Evolutionary conservation across 1,140 invertebrate genomes (phyloP).

Genomic region (Mya arenaria): DNA sequence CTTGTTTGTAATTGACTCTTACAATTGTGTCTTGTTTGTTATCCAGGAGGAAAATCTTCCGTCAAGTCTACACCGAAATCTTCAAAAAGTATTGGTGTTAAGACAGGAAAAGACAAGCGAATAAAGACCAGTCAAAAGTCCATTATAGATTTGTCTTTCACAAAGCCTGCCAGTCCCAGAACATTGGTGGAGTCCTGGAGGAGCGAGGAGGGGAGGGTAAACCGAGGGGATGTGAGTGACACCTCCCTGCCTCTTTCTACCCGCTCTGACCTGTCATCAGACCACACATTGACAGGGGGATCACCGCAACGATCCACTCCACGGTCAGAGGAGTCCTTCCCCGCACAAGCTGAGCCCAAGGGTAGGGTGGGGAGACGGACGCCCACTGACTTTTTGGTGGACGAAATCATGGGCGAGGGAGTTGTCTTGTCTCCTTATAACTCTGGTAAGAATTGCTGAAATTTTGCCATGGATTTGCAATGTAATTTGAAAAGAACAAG

Average conservation of each 20-base stretch:
- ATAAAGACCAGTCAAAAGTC: neutral
- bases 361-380: slow-evolving; percentile 10
- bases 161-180: slow-evolving; percentile 27
- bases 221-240: neutral
- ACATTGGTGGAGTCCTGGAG: slow-evolving; percentile 31
- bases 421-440: slow-evolving; percentile 50
- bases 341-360: neutral
- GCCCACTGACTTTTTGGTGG: slow-evolving; percentile 47
- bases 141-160: neutral
- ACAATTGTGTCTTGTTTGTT: too few species aligned
- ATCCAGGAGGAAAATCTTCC: slow-evolving; percentile 28
- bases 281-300: neutral
- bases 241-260: slow-evolving; percentile 1
- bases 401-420: slow-evolving; percentile 52
- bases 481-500: neutral
- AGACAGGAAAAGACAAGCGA: neutral
- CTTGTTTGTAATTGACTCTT: too few species aligned
- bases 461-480: neutral
- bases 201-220: neutral
- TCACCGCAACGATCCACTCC: neutral
- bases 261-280: neutral
- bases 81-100: neutral
- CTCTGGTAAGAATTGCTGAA: slow-evolving; percentile 46
- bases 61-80: slow-evolving; percentile 35
- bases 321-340: neutral